These are phyloP conservation scores for Okapia johnstoni DNA, from an alignment of 2,113 vertebrate genomes.

Conservation along the genomic window DNA sequence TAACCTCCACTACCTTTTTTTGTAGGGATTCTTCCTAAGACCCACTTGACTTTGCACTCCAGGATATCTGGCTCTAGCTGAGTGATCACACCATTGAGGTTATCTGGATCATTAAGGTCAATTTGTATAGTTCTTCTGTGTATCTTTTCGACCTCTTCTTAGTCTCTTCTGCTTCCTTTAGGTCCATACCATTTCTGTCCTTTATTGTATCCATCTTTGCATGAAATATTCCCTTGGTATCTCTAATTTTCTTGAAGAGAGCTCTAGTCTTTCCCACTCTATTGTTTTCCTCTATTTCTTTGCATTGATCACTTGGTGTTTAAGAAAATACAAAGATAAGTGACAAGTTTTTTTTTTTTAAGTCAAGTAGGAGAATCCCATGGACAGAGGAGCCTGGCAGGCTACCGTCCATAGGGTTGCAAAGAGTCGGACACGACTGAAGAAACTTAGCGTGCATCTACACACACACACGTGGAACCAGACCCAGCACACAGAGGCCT, in stretches of 20 bases:
- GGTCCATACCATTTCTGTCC: not conserved
- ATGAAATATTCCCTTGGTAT: not conserved
- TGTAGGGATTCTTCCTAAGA: fast-evolving
- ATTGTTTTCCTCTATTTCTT: not conserved
- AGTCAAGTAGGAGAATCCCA: not conserved
- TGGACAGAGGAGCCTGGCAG: not conserved
- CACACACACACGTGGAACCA: fast-evolving
- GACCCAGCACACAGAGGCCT: fast-evolving
- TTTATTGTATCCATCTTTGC: not conserved
- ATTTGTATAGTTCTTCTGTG: not conserved
- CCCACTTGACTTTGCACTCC: not conserved
- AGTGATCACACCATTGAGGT: not conserved
- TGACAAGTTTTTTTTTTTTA: not conserved
- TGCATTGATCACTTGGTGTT: not conserved
- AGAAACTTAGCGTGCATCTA: not conserved
- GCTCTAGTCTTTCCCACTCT: not conserved
- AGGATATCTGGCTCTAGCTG: not conserved
- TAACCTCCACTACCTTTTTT: not conserved
- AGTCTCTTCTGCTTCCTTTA: not conserved
- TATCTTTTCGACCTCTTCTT: not conserved
- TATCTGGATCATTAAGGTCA: not conserved
- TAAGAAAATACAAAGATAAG: not conserved
- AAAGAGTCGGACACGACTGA: not conserved
- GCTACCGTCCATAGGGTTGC: not conserved
- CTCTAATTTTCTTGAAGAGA: not conserved